Evolutionary conservation across 2,113 vertebrate species (phyloP).

Genomic region (Aspidoscelis tigris): DNA sequence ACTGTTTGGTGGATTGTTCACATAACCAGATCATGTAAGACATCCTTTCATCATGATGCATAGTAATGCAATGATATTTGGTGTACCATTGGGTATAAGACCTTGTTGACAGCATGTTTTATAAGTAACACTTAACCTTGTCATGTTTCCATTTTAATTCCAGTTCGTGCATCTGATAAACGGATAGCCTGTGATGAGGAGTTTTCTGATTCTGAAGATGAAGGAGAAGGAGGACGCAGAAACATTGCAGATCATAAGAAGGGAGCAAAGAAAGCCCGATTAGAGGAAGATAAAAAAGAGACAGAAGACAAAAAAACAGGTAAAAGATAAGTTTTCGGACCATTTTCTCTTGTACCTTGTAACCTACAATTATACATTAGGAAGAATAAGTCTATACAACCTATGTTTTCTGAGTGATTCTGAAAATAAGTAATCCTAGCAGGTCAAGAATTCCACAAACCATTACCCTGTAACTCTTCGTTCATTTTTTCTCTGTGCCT

Average conservation of each 20-base stretch:
- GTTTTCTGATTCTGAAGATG: constrained; percentile 94
- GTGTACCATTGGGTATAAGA: too few relatives aligned
- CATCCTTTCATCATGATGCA: not conserved
- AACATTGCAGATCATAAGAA: constrained; percentile 92
- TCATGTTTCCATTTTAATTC: constrained; percentile 26
- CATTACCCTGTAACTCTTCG: not conserved
- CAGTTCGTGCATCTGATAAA: constrained; percentile 93
- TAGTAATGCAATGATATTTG: not conserved
- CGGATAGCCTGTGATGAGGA: constrained; percentile 94
- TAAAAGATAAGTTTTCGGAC: constrained; percentile 28
- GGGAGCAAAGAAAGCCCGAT: constrained; percentile 85
- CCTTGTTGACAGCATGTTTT: too few relatives aligned
- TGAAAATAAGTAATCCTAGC: not conserved
- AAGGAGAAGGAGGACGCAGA: constrained; percentile 90
- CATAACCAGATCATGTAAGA: not conserved
- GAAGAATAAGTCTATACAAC: too few relatives aligned
- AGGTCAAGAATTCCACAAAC: not conserved
- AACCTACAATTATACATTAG: not conserved
- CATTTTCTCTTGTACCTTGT: not conserved
- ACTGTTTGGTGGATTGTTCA: not conserved
- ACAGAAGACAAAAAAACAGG: constrained; percentile 90
- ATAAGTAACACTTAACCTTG: not conserved
- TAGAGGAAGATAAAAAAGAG: constrained; percentile 92
- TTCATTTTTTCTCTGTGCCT: not conserved
- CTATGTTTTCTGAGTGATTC: not conserved